Percentiles rank a stretch among this genome's conserved stretches.
These are phyloP conservation scores for Epinephelus moara DNA, from an alignment of 2,113 vertebrate species.

Conservation along the genomic window DNA sequence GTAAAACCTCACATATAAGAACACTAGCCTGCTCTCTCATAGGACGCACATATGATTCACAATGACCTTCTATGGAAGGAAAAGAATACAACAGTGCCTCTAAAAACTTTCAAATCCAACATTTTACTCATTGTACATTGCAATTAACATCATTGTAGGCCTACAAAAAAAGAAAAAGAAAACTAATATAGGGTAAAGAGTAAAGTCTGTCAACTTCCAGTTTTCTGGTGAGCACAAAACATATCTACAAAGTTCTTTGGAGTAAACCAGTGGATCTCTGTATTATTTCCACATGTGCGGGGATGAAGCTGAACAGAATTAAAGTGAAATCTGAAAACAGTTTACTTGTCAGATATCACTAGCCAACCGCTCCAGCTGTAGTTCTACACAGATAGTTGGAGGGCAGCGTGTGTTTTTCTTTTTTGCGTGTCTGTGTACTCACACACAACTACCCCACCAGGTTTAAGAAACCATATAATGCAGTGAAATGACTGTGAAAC, in stretches of 20 bases:
- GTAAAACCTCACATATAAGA: background rate
- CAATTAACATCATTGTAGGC: no score
- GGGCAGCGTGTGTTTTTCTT: constrained; percentile 8
- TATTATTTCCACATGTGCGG: constrained; percentile 65
- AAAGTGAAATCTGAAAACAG: constrained; percentile 64
- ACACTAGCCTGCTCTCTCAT: background rate
- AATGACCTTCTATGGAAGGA: background rate
- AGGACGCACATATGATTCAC: background rate
- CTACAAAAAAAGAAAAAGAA: no score
- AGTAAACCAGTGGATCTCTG: constrained; percentile 37
- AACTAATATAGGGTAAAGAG: no score
- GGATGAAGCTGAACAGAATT: constrained; percentile 47
- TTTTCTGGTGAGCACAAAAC: background rate
- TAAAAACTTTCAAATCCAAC: background rate
- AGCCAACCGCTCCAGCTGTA: constrained; percentile 44
- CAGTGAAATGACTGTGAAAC: constrained; percentile 50
- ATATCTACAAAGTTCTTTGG: constrained; percentile 25
- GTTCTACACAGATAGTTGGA: constrained; percentile 41
- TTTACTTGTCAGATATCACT: constrained; percentile 62
- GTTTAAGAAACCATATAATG: constrained; percentile 51
- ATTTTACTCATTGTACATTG: background rate
- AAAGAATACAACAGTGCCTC: background rate
- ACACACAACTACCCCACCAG: constrained; percentile 12
- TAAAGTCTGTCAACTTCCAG: no score
- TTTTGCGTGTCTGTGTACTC: constrained; percentile 21